Evolutionary conservation across 2,113 vertebrate species (phyloP), one percentile per base, ranked within the genome.

Genomic region (Mohoua ochrocephala): DNA sequence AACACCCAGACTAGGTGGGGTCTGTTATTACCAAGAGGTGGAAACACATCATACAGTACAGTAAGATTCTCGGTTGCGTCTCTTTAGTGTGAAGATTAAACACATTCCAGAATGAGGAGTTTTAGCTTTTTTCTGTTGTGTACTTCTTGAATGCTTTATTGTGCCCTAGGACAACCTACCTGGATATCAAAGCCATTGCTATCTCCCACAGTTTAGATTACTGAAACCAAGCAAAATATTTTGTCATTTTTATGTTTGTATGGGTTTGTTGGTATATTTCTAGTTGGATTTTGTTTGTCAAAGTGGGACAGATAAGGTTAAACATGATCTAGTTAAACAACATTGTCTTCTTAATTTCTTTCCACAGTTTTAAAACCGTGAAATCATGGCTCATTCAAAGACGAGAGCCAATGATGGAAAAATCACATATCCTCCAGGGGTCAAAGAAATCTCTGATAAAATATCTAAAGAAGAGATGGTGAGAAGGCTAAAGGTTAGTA

Each of bases 391-490:
- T 99, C 99, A 99, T 98, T 99, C 99, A 96, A 99, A 99, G 98
- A 98, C 99, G 26, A 99, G 99, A 98, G 99, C 98, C 98, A 98
- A 99, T 44, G 99, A 99, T 96, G 99, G 99, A 97, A 99, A 99
- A 98, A 99, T 99, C 98, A 99, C 99, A 80, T 99, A 99, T 98
- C 99, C 99, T 74, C 99, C 99, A 26, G 99, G 99, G 97, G 99
- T 99, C 96, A 99, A 99, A 98, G 99, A 99, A 98, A 99, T 99
- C 95, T 99, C 99, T 52, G 99, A 99, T 97, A 99, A 99, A 97
- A 99, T 99, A 98, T 99, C 99, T 92, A 99, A 99, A 97, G 99
- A 99, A 97, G 99, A 99, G 98, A 99, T 99, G 99, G 99, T 99
- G 96, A 98, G 99, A 95, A 98, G 99, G 64, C 98, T 99, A 84